Percentiles rank a stretch among this genome's conserved stretches.
These are phyloP conservation scores for Dryococelus australis DNA, from an alignment of 2,888 invertebrate genomes.

Conservation along the genomic window DNA sequence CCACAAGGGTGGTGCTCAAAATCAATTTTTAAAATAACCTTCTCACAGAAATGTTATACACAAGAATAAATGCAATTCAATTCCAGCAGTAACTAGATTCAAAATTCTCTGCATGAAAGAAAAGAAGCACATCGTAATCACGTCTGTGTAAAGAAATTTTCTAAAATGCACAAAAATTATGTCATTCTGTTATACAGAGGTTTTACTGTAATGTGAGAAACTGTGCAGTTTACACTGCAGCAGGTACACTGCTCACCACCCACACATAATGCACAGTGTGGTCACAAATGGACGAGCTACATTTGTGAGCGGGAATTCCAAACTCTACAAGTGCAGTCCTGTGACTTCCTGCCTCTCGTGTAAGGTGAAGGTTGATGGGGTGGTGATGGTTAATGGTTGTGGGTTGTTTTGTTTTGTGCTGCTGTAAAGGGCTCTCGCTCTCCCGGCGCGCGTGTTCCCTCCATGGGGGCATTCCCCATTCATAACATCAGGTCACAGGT, in stretches of 20 bases:
- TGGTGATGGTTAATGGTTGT: slow-evolving; percentile 50
- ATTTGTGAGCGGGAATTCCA: background rate
- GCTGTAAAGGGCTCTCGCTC: slow-evolving; percentile 86
- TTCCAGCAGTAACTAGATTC: no score
- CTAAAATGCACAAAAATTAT: no score
- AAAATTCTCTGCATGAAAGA: no score
- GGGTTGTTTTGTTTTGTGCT: slow-evolving; percentile 64
- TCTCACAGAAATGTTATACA: no score
- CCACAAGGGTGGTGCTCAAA: no score
- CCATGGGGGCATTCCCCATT: slow-evolving; percentile 90
- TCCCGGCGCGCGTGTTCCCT: slow-evolving; percentile 88
- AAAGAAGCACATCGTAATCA: no score
- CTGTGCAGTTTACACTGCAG: background rate
- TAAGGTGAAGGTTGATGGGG: background rate
- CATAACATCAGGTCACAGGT: slow-evolving; percentile 89
- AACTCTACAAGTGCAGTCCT: no score
- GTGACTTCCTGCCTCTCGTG: background rate
- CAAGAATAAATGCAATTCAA: no score
- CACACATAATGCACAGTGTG: background rate
- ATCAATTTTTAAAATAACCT: no score
- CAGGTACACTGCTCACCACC: background rate
- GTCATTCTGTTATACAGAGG: no score
- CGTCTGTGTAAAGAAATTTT: no score
- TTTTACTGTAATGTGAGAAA: background rate
- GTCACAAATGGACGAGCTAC: background rate